phyloP scores from a whole-genome alignment of 2,888 invertebrate genomes.

The Agrotis clavis region DNA sequence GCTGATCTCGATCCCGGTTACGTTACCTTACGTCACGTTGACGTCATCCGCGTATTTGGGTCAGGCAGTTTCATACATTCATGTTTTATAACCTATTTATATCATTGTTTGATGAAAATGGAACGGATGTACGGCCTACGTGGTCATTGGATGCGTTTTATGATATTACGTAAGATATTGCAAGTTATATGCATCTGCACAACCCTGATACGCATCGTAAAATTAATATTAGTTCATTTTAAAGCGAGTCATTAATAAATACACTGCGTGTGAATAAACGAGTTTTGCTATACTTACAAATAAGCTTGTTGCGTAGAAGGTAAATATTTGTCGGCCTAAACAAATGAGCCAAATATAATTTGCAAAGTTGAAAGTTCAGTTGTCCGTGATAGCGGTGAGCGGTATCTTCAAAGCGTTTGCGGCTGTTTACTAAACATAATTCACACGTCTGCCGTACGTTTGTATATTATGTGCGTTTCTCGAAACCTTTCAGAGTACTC shows the following conservation, averaged over 20 bases:
- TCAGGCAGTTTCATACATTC: slow-evolving; percentile 84
- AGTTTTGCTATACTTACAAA: neutral
- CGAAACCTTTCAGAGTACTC: slow-evolving; percentile 47
- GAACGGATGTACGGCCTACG: slow-evolving; percentile 72
- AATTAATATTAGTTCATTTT: slow-evolving; percentile 31
- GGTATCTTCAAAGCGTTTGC: slow-evolving; percentile 61
- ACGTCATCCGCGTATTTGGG: slow-evolving; percentile 87
- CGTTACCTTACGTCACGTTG: slow-evolving; percentile 82
- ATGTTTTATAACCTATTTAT: slow-evolving; percentile 84
- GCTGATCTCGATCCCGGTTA: slow-evolving; percentile 74
- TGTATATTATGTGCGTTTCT: slow-evolving; percentile 53
- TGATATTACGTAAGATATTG: slow-evolving; percentile 43
- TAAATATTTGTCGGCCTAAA: slow-evolving; percentile 38
- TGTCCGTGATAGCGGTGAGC: slow-evolving; percentile 69
- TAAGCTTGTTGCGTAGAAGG: slow-evolving; percentile 1
- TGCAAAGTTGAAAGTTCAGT: slow-evolving; percentile 69
- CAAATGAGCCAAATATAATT: slow-evolving; percentile 51
- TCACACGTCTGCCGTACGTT: slow-evolving; percentile 42
- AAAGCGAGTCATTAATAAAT: neutral
- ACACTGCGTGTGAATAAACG: slow-evolving; percentile 22
- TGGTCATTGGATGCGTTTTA: slow-evolving; percentile 65
- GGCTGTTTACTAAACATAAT: slow-evolving; percentile 61
- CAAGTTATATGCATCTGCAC: slow-evolving; percentile 52
- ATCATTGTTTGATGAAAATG: slow-evolving; percentile 74
- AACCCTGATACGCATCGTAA: slow-evolving; percentile 48